Conservation (phyloP, 2,113 vertebrate species). For the Dascyllus trimaculatus region DNA sequence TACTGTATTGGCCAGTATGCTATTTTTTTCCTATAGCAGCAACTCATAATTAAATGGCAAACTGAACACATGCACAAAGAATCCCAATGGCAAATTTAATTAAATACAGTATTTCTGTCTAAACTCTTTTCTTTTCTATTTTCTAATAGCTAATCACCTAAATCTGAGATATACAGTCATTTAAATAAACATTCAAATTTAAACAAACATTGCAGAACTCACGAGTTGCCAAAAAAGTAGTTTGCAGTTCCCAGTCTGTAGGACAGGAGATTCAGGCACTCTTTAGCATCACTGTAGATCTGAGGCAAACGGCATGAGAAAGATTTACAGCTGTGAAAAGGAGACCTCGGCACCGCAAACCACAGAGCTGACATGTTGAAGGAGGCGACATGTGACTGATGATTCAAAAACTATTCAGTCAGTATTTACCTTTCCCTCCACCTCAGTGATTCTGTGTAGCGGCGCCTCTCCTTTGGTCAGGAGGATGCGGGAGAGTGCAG, state of each 20-base stretch:
- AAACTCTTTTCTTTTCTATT: too few species aligned
- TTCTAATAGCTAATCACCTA: too few species aligned
- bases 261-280: slow-evolving; percentile 96
- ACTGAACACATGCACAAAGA: too few species aligned
- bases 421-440: slow-evolving; percentile 92
- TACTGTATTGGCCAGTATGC: too few species aligned
- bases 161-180: not conserved
- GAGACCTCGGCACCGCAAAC: not conserved
- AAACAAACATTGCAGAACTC: slow-evolving; percentile 76
- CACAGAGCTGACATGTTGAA: not conserved
- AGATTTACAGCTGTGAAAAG: not conserved
- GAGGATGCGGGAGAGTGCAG: slow-evolving; percentile 91
- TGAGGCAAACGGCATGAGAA: slow-evolving; percentile 64
- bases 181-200: not conserved
- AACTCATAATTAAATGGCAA: too few species aligned
- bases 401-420: not conserved
- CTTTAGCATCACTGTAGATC: slow-evolving; percentile 98
- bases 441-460: slow-evolving; percentile 89
- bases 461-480: slow-evolving; percentile 92
- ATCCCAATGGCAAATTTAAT: too few species aligned
- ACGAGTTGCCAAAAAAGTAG: slow-evolving; percentile 96
- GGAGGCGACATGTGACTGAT: not conserved
- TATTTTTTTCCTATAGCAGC: too few species aligned
- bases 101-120: too few species aligned
- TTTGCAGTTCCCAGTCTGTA: slow-evolving; percentile 92